These are phyloP conservation scores for Dicaeum eximium DNA, from an alignment of 2,113 vertebrate genomes.

Conservation along the genomic window DNA sequence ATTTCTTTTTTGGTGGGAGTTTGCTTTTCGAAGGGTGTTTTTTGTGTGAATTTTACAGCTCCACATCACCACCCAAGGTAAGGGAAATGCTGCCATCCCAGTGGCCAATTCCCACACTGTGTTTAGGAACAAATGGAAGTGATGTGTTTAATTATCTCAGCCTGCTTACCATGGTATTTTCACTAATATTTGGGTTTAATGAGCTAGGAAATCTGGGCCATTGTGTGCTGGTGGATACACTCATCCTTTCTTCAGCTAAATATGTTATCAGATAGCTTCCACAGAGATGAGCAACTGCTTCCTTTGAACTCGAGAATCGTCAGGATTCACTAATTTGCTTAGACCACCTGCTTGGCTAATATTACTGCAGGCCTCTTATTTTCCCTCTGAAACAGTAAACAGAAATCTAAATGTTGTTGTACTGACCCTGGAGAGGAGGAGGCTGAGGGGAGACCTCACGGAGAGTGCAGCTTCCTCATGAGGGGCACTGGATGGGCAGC, in stretches of 20 bases:
- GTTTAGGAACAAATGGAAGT: neutral
- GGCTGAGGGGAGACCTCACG: neutral
- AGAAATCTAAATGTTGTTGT: neutral
- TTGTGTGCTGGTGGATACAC: neutral
- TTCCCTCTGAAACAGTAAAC: neutral
- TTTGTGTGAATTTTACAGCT: neutral
- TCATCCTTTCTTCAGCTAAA: neutral
- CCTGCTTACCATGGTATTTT: neutral
- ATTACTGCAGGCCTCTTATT: neutral
- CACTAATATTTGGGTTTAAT: neutral
- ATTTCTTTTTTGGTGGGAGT: neutral
- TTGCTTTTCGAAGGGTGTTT: neutral
- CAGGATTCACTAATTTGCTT: neutral
- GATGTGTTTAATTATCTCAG: neutral
- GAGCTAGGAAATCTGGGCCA: slow-evolving; percentile 1
- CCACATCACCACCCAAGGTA: neutral
- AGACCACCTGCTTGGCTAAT: neutral
- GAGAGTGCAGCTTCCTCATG: neutral
- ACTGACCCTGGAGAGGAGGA: neutral
- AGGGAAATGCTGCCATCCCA: neutral
- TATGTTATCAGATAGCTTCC: neutral
- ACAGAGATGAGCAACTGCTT: neutral
- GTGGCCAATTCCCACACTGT: neutral
- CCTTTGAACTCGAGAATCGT: neutral
- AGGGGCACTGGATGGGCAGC: neutral